Base-by-base conservation (phyloP, 2,113 vertebrate genomes). In the Sinocyclocheilus anshuiensis region DNA sequence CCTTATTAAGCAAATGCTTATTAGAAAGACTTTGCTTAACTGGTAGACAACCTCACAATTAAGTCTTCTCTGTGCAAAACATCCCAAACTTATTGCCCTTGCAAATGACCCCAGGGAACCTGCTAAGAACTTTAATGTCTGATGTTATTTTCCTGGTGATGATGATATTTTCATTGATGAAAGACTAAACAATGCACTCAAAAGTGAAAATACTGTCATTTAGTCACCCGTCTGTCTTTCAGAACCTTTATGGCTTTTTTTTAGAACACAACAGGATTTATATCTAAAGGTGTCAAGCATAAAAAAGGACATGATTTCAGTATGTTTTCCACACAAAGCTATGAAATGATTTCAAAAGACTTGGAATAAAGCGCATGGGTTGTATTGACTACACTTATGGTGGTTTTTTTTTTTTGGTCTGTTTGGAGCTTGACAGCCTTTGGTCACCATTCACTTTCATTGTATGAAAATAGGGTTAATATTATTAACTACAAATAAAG, bases 1-100 rank as follows among this genome's bases (percentile, higher is more conserved):
- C 92, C 91, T 94, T 94, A 94, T 95, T 95, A 94, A 93, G 91
- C 94, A 92, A 92, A 94, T 89, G 91, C 92, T 95, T 93, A 93
- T 91, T 94, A 93, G 93, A 91, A 92, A 92, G 90, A 93, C 92
- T 90, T 93, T 93, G 92, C 92, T 95, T 94, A 95, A 94, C 93
- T 91, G 92, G 93, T 91, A 92, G 93, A 94, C 93, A 93, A 92
- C 90, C 86, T 92, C 91, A 93, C 94, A 93, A 93, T 94, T 94
- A 94, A 93, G 91, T 90, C 83, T 89, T 91, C 89, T 90, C 89
- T 88, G 87, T 55, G 61, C 81, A 82, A 92, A 92, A 92, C 92
- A 92, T 89, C 88, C 91, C 86, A 67, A 84, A 91, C 90, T 93
- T 92, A 94, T 93, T 93, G 92, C 90, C 88, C 90, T 90, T 86